Evolutionary conservation across 1,140 invertebrate species (phyloP), one percentile per base, ranked within the genome.

Genomic region (Diorhabda sublineata): DNA sequence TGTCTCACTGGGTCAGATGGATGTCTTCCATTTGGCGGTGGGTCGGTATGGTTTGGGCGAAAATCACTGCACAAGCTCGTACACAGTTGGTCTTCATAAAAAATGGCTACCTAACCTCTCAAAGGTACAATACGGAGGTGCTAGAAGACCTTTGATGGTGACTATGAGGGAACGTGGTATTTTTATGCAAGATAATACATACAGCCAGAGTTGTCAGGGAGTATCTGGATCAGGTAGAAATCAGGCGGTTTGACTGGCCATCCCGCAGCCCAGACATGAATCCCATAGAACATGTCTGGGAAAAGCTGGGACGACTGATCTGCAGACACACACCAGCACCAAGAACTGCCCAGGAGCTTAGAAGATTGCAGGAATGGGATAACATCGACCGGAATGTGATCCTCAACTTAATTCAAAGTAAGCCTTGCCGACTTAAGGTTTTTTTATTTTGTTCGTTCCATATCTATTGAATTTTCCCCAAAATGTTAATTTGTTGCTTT

Each of bases 241-340:
- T 80, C 67, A 64, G 62, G 57, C 61, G 61, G 26, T 66, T 77
- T 60, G 60, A 74, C 45, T 81, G 78, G 74, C 77, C 81, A 68
- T 71, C 80, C 9, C 57, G 66, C 45, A 75, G 70, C 80, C 80
- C 47, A 6, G 79, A 81, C 73, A 61, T 82, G 2, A 82, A 81
- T 74, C 78, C 78, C 6, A 79, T 82, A 6, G 77, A 81, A 69
- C 79, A 81, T 69, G 11, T 79, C 5, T 81, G 79, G 79, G 74
- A 80, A 60, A 65, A 71, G 26, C 58, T 76, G 44, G 67, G 45
- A 61, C 65, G 61, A 61, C 57, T 65, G 58, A 66, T 71, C 47
- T 42, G 60, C 62, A 67, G 42, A 45, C 43, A 62, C 42, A 60
- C 6, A 60, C 59, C 59, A n/a, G 26, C 9, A 26, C 59, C 59